Evolutionary conservation across 2,888 invertebrate genomes (phyloP), one percentile per base, ranked within the genome.

Genomic region (Gastrophysa polygoni): DNA sequence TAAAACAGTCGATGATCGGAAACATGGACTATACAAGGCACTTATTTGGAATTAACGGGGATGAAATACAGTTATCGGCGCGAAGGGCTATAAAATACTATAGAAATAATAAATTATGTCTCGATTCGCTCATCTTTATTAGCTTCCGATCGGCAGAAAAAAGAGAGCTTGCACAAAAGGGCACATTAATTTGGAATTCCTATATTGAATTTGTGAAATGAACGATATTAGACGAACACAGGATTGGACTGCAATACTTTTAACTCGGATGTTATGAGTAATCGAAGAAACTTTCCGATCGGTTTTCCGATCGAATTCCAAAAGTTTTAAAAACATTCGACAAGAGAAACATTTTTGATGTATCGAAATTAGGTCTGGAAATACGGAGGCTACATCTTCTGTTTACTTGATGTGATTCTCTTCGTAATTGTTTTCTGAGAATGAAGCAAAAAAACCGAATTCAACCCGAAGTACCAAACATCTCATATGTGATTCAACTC

Each of bases 151-250:
- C 10, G 43, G 17, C 62, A 64, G 71, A 72, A 70, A 70, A 38
- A 6, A 38, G 70, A 73, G 76, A 77, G 75, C 77, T 73, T 76
- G 72, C 73, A 72, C 76, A 75, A 14, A 4, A 38, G 77, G 73
- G 72, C 72, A 71, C 76, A 76, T 77, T 77, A 77, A 77, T 76
- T 76, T 73, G 69, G 64, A 75, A 75, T 74, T 76, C 73, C 75
- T 73, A 77, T 77, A 74, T 68, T 67, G 61, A 58, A 64, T 61
- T 57, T 60, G 54, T 51, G 52, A 62, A 58, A 48, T 59, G 43
- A n/a, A 18, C 32, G 24, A 51, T 5, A 7, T 34, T 2, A 38
- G n/a, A 3, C 18, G 20, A 3, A 16, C 7, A 38, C 7, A 11
- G 38, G 14, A 21, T 38, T 21, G 14, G 51, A 32, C 32, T 32